Base-by-base conservation (phyloP, 1,140 invertebrate genomes). In the Lanistes nyassanus region DNA sequence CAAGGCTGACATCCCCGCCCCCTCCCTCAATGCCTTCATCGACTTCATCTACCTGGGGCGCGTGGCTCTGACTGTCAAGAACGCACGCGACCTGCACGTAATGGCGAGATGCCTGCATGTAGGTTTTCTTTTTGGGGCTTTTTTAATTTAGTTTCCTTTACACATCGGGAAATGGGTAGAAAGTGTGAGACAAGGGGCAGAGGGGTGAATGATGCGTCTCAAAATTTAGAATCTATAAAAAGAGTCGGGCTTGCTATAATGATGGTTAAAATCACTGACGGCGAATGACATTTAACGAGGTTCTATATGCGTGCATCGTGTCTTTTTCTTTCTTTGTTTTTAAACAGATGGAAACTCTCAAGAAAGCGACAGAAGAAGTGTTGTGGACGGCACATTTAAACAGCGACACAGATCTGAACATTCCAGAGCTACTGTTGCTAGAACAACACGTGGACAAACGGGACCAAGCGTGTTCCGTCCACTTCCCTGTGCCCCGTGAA, bases 31-130 rank as follows among this genome's bases (percentile, higher is more conserved):
- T 2, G 68, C 77, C 36, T 79, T 79, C 60, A 71, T 79, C 34
- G 65, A 72, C 29, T 76, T 60, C 42, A 73, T 79, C 26, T 79
- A 79, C 64, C 74, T 76, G n/a, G 77, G 77, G 6, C 62, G 60
- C 42, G 42, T 70, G 4, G 69, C 66, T n/a, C 56, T 79, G 47
- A 58, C 42, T 23, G 62, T 72, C 31, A 76, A 36, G 37, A 76
- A 72, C 47, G 58, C 71, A 6, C 64, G 62, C 3, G 77, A 79
- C 42, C 34, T 79, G 37, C 71, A 76, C 62, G 55, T 79, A 16
- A 75, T 79, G 62, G 77, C 77, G 3, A 65, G 69, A 26, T 76
- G 77, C 62, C 47, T 79, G 37, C 58, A 70, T 29, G 74, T 79
- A 34, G 26, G 70, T 72, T 9, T 47, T 47, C 19, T 9, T 47